Base-by-base conservation (phyloP, 2,113 vertebrate genomes). In the Opisthocomus hoazin region DNA sequence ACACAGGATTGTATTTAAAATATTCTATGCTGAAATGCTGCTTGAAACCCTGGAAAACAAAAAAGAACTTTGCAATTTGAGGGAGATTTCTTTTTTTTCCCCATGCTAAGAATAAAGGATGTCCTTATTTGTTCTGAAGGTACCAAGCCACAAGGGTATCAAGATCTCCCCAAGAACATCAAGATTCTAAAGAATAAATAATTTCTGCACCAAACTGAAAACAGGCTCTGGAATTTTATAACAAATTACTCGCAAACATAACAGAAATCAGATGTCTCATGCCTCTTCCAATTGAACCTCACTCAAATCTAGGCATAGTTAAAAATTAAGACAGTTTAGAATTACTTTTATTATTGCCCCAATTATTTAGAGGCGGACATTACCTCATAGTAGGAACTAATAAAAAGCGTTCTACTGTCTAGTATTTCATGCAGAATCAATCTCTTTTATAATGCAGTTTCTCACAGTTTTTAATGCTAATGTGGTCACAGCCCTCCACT, bases 1-100 rank as follows among this genome's bases (percentile, higher is more conserved):
- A 24, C 46, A 36, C 0, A 0, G 16, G 34, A 7, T 37, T 71
- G 13, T 7, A 22, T 53, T 57, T 17, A 66, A 68, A 57, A 36
- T 3, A 61, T 18, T 70, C 36, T 86, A 43, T 36, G 15, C 23
- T 57, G 10, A 76, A 66, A 9, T 66, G 14, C 36, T 45, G 8
- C 41, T 39, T 83, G 46, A 74, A 86, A 75, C 5, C 14, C 12
- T 14, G n/a, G 18, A 45, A 80, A 64, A 9, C 6, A 84, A 65
- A 76, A 51, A 57, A 32, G 0, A 17, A 11, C 12, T 87, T 48
- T 11, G 21, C 34, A 39, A 45, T 54, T 50, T 41, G 21, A 54
- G 27, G 68, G 29, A 73, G 32, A 73, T 21, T 36, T 36, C 29
- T 7, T 6, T 34, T 50, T 84, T 80, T 80, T 45, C 17, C 26